Conservation (phyloP, 2,113 vertebrate genomes). For the Austrofundulus limnaeus region DNA sequence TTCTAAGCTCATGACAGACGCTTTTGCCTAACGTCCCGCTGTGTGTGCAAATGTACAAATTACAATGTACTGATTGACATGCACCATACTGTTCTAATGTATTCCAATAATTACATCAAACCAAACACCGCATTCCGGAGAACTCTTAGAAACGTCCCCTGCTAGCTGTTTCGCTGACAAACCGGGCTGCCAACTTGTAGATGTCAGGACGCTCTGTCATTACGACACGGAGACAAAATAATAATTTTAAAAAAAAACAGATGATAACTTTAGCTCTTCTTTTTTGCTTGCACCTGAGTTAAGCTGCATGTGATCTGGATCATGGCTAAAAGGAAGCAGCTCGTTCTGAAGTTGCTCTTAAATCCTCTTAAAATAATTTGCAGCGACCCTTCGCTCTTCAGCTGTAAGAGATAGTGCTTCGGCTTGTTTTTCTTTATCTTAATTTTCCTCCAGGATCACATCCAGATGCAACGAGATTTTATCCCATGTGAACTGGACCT, state of each 20-base stretch:
- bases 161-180: constrained; percentile 22
- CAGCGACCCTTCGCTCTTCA: constrained; percentile 7
- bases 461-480: not conserved
- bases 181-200: constrained; percentile 8
- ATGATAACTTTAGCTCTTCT: no score
- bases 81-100: constrained; percentile 48
- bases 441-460: not conserved
- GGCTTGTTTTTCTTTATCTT: not conserved
- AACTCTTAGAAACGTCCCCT: constrained; percentile 18
- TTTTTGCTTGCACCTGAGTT: no score
- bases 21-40: constrained; percentile 36
- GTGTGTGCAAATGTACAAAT: constrained; percentile 51
- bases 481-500: constrained; percentile 2
- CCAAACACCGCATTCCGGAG: constrained; percentile 38
- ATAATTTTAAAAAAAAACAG: no score
- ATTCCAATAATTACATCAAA: constrained; percentile 52
- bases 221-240: not conserved
- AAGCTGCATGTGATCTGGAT: no score
- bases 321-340: not conserved
- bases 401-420: constrained; percentile 5
- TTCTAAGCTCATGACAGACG: constrained; percentile 33
- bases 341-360: not conserved
- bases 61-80: constrained; percentile 52
- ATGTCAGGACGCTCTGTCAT: not conserved
- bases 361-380: not conserved